These are phyloP conservation scores for Ormyrus thymus DNA, from an alignment of 2,888 invertebrate species.

Conservation along the genomic window DNA sequence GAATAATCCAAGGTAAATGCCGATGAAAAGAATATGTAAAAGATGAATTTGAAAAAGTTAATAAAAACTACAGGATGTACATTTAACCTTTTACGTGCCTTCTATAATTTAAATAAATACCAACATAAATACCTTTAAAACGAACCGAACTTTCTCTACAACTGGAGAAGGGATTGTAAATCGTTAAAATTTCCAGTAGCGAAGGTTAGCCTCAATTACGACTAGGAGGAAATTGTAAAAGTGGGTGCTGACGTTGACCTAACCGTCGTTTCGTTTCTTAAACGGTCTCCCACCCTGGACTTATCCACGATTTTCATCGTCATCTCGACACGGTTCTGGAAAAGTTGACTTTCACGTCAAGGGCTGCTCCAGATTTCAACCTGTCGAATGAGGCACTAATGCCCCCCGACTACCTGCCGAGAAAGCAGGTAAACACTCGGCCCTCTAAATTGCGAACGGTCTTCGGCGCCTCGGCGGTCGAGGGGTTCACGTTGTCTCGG, in stretches of 20 bases:
- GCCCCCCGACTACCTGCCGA: conserved; percentile 58
- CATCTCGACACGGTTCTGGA: conserved; percentile 41
- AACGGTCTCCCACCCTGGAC: background rate
- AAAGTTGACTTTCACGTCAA: conserved; percentile 38
- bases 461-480: too few relatives aligned
- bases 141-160: too few relatives aligned
- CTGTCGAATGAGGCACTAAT: conserved; percentile 58
- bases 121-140: too few relatives aligned
- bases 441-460: conserved; percentile 46
- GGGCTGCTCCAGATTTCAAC: conserved; percentile 62
- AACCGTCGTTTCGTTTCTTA: background rate
- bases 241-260: background rate
- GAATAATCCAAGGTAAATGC: too few relatives aligned
- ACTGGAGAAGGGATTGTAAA: conserved; percentile 15
- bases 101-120: too few relatives aligned
- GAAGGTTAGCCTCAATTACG: conserved; percentile 10
- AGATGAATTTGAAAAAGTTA: too few relatives aligned
- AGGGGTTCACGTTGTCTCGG: background rate
- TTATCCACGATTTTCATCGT: conserved; percentile 35
- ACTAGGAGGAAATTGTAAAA: conserved; percentile 15
- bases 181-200: conserved; percentile 39
- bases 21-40: too few relatives aligned
- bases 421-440: conserved; percentile 44
- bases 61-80: too few relatives aligned
- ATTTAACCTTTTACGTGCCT: too few relatives aligned